phyloP scores from a whole-genome alignment of 2,797 vertebrate genomes.

The Malurus splendens region DNA sequence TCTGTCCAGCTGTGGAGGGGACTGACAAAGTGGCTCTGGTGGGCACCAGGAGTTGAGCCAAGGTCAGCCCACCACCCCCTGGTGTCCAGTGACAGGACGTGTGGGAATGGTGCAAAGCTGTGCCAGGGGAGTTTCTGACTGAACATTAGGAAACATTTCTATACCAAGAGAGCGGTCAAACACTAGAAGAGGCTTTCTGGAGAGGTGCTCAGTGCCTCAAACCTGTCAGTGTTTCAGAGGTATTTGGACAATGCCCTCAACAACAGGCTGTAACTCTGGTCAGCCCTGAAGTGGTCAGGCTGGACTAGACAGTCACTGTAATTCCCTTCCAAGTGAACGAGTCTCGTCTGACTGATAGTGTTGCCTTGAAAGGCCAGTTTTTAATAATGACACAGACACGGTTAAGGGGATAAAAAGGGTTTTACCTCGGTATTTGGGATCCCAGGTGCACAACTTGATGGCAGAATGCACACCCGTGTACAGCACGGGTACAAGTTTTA shows the following conservation, averaged over 20 bases:
- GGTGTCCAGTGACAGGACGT: background rate
- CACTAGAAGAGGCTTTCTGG: background rate
- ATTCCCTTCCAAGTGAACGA: background rate
- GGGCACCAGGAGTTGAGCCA: background rate
- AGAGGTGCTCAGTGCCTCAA: background rate
- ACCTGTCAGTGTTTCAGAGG: background rate
- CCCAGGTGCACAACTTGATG: too few species aligned
- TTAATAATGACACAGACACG: too few species aligned
- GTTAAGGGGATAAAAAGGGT: too few species aligned
- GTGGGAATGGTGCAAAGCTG: background rate
- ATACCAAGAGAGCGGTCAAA: background rate
- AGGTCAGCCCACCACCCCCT: background rate
- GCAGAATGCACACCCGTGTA: too few species aligned
- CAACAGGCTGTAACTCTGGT: background rate
- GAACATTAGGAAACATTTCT: background rate
- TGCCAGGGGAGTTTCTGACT: background rate
- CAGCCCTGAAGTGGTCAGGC: background rate
- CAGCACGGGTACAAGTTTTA: too few species aligned
- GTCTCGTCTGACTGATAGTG: background rate
- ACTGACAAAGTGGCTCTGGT: background rate
- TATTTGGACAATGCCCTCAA: background rate
- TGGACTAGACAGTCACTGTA: background rate
- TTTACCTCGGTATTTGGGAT: too few species aligned
- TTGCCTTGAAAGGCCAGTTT: too few species aligned
- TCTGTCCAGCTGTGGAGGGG: background rate